Evolutionary conservation across 2,888 invertebrate species (phyloP), one percentile per base, ranked within the genome.

Genomic region (Phymatocera aterrima): DNA sequence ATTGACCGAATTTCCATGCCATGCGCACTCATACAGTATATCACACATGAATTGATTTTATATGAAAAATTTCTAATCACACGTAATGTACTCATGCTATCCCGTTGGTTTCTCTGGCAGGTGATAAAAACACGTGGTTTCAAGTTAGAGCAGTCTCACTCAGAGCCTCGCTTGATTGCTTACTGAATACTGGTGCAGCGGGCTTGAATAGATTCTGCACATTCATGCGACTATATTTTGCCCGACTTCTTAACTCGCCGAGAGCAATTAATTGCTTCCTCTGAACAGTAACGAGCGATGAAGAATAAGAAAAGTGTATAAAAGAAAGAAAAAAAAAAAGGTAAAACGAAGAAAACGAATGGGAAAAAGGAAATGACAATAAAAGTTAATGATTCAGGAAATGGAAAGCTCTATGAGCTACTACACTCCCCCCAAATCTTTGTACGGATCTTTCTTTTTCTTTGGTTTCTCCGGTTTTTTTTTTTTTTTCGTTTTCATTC

Each of bases 161-260:
- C 24, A 28, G 24, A 54, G 54, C 54, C 54, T 57, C 57, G 57
- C 28, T 57, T 57, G 24, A 28, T 57, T 57, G 57, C 57, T 51
- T 51, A 57, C 57, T 40, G n/a, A n/a, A n/a, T n/a, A n/a, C n/a
- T n/a, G n/a, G n/a, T 57, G 57, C 15, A 15, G 28, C 28, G 28
- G 57, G 24, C 28, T 57, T 28, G n/a, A n/a, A n/a, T n/a, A 57
- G 10, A 57, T 40, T 40, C 28, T n/a, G 21, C 28, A 57, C 28
- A 57, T 57, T n/a, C n/a, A n/a, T 28, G 57, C 57, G 57, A 57
- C 57, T 24, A 28, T 24, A 57, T 57, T 57, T 57, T 57, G 12
- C 12, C 0, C 28, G 24, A 15, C 10, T 57, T 57, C 28, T 57
- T 57, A 12, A 12, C 15, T 3, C 15, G 3, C 8, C 8, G 8